Percentiles rank a stretch among this genome's conserved stretches.
Evolutionary conservation across 2,797 vertebrate genomes (phyloP).

Genomic region (Coregonus ussuriensis): DNA sequence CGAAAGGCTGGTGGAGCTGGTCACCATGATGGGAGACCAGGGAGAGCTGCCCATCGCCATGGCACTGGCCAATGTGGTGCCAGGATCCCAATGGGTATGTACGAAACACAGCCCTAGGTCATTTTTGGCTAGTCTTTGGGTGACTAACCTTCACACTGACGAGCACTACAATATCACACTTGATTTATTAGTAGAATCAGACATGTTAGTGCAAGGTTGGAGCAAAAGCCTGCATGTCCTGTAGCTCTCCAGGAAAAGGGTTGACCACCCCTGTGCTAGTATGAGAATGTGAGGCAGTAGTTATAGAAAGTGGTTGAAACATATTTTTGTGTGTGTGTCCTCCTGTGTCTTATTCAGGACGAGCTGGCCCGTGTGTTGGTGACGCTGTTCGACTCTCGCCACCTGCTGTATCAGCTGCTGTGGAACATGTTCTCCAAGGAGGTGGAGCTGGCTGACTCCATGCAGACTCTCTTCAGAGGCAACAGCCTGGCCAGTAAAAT

Average conservation of each 20-base stretch:
- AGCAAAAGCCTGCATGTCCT: background rate
- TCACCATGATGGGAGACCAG: no score
- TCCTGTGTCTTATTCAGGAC: constrained; percentile 75
- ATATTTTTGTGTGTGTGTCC: constrained; percentile 18
- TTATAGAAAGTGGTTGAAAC: background rate
- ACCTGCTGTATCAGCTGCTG: constrained; percentile 95
- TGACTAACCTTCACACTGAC: background rate
- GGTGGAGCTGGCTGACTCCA: constrained; percentile 96
- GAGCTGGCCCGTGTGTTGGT: constrained; percentile 95
- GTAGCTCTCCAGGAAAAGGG: background rate
- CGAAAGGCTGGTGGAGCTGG: constrained; percentile 97
- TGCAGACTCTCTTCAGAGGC: constrained; percentile 98
- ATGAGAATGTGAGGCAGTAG: background rate
- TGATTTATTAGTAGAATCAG: no score
- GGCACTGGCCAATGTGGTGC: no score
- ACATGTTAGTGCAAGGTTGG: no score
- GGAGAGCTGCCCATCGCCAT: no score
- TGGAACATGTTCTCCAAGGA: constrained; percentile 99
- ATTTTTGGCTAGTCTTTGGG: background rate
- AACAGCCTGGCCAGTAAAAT: constrained; percentile 99
- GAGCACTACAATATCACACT: no score
- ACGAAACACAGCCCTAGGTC: no score
- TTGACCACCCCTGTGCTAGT: background rate
- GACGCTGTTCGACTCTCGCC: constrained; percentile 94
- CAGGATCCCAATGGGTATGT: no score